Evolutionary conservation across 1,140 invertebrate species (phyloP).

Genomic region (Zaprionus davidi): DNA sequence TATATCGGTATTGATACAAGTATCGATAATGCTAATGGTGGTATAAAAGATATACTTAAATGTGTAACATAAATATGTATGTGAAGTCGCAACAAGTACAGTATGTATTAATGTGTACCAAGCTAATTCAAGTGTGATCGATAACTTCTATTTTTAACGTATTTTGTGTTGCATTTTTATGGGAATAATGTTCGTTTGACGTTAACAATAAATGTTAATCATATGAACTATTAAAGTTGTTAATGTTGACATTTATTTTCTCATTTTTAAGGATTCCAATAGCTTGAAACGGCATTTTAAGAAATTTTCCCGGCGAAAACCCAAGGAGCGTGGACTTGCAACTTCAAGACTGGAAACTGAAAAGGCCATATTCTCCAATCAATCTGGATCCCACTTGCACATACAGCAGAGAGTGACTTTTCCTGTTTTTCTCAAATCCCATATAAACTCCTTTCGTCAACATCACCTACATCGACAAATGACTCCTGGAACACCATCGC

Average conservation of each 20-base stretch:
- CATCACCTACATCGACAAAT: slow-evolving; percentile 46
- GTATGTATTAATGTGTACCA: no score
- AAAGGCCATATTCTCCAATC: slow-evolving; percentile 18
- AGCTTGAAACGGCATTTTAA: slow-evolving; percentile 39
- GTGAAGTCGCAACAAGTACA: no score
- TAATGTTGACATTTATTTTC: background rate
- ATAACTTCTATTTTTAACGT: no score
- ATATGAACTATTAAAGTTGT: background rate
- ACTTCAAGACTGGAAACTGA: slow-evolving; percentile 31
- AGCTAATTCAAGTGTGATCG: no score
- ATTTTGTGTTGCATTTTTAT: no score
- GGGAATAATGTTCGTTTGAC: no score
- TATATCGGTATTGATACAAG: no score
- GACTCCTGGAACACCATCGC: slow-evolving; percentile 39
- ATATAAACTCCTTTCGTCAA: slow-evolving; percentile 51
- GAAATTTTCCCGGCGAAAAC: slow-evolving; percentile 35
- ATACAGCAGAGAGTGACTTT: slow-evolving; percentile 61
- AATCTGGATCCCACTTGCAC: slow-evolving; percentile 39
- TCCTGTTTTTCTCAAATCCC: slow-evolving; percentile 63
- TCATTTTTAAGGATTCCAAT: slow-evolving; percentile 38
- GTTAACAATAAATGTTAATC: no score
- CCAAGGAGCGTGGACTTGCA: slow-evolving; percentile 10
- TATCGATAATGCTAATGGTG: no score
- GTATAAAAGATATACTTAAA: no score
- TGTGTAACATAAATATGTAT: no score